Percentiles rank a stretch among this genome's conserved stretches.
These are phyloP conservation scores for Hypomecis atomaria DNA, from an alignment of 2,888 invertebrate genomes.

Conservation along the genomic window DNA sequence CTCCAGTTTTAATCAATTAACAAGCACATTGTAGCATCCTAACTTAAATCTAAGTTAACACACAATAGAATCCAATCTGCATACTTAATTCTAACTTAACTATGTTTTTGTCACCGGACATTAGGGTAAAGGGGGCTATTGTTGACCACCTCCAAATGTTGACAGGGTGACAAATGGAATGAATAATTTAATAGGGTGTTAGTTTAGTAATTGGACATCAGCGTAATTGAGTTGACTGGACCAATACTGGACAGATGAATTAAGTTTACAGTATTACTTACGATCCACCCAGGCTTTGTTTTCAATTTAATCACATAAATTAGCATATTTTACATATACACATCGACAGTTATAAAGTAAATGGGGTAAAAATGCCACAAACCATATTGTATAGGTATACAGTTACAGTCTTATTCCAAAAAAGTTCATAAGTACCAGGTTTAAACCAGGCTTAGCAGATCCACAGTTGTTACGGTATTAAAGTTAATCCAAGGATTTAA, in stretches of 20 bases:
- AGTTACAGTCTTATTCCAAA: too few species aligned
- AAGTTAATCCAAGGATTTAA: too few species aligned
- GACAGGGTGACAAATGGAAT: slow-evolving; percentile 68
- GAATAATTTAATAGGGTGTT: slow-evolving; percentile 68
- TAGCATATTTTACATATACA: too few species aligned
- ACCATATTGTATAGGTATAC: too few species aligned
- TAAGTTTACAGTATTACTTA: not conserved
- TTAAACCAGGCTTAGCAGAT: too few species aligned
- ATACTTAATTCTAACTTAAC: slow-evolving; percentile 69
- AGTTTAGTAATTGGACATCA: slow-evolving; percentile 57
- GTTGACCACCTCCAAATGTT: slow-evolving; percentile 60
- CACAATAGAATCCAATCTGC: slow-evolving; percentile 74
- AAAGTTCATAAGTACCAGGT: too few species aligned
- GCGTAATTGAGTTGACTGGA: slow-evolving; percentile 43
- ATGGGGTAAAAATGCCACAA: too few species aligned
- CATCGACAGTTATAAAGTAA: too few species aligned
- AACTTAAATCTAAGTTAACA: slow-evolving; percentile 47
- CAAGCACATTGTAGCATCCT: slow-evolving; percentile 36
- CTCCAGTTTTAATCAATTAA: slow-evolving; percentile 52
- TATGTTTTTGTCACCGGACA: slow-evolving; percentile 67
- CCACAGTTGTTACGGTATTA: too few species aligned
- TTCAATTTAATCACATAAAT: too few species aligned
- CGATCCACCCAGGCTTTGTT: too few species aligned
- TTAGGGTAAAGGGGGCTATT: slow-evolving; percentile 56
- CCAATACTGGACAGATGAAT: slow-evolving; percentile 14